Percentiles rank a stretch among this genome's conserved stretches.
Evolutionary conservation across 2,113 vertebrate genomes (phyloP).

Genomic region (Grantiella picta): DNA sequence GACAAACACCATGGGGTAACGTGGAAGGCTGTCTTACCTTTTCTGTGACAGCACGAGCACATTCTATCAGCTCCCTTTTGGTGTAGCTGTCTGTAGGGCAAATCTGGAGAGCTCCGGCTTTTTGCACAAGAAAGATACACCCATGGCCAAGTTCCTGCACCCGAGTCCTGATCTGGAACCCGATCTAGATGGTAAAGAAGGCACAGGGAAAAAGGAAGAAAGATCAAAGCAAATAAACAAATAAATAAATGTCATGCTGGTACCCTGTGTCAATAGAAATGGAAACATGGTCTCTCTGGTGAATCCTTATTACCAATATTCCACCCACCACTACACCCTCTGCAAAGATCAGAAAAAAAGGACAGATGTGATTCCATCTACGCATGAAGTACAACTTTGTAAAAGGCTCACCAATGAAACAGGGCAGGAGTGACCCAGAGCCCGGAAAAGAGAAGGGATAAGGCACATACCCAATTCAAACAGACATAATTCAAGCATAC

Average conservation of each 20-base stretch:
- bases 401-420: background rate
- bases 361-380: background rate
- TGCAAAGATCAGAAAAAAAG: background rate
- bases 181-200: constrained; percentile 78
- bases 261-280: background rate
- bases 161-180: constrained; percentile 91
- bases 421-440: background rate
- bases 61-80: constrained; percentile 95
- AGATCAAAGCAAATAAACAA: background rate
- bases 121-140: constrained; percentile 97
- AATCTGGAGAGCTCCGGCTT: constrained; percentile 94
- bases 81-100: constrained; percentile 95
- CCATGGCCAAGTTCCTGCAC: constrained; percentile 96
- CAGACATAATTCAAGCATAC: fast-evolving
- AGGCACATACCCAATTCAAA: background rate
- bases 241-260: background rate
- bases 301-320: background rate
- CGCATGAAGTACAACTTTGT: background rate
- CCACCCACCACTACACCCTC: fast-evolving
- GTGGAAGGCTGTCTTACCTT: constrained; percentile 80
- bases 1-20: background rate
- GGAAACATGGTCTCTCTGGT: fast-evolving
- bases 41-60: constrained; percentile 90
- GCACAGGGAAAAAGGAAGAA: background rate
- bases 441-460: background rate